Evolutionary conservation across 53 echinoderm and acorn worm genomes (phyloP), one percentile per base, ranked within the genome.

Genomic region (Apostichopus leukothele): DNA sequence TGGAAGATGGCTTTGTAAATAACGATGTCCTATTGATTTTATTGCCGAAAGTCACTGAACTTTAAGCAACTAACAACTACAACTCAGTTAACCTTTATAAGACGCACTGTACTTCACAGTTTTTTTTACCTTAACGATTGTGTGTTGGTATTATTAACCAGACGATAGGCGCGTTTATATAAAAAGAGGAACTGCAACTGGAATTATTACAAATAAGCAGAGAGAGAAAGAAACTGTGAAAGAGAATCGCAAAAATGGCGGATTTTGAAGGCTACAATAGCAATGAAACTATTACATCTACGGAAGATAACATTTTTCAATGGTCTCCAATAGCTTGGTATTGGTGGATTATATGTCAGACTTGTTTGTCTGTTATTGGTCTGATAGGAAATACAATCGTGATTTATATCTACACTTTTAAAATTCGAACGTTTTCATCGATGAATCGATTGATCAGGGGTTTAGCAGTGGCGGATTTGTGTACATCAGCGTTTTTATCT

Each of bases 391-490:
- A 94, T 83, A 78, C 77, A 4, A 7, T 92, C 39, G 92, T 94
- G 0, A 92, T 94, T 50, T 51, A 81, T 61, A 92, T 94, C 12
- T 94, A 94, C 73, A 91, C 83, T 0, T 54, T 93, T 59, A 93
- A 93, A n/a, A 91, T 89, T 27, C 87, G 88, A 5, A 90, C 83
- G 84, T 76, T 68, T 39, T 90, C 90, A 13, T 83, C 91, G 6
- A 93, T 91, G 67, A 91, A 93, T 57, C 86, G 90, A 23, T 63
- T 94, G n/a, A 91, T 94, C 39, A 87, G 91, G 9, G 89, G 89
- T 53, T 67, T 94, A 23, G 92, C 94, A 5, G 88, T 91, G 21
- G 94, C 94, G 5, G 94, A 94, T 71, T 54, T 94, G 9, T 86
- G 92, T 13, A 92, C 94, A 0, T 94, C 94, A 2, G 59, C 89